Conservation (phyloP, 92 coral and sea anemone species). For the Hydrozoanthus gracilis region DNA sequence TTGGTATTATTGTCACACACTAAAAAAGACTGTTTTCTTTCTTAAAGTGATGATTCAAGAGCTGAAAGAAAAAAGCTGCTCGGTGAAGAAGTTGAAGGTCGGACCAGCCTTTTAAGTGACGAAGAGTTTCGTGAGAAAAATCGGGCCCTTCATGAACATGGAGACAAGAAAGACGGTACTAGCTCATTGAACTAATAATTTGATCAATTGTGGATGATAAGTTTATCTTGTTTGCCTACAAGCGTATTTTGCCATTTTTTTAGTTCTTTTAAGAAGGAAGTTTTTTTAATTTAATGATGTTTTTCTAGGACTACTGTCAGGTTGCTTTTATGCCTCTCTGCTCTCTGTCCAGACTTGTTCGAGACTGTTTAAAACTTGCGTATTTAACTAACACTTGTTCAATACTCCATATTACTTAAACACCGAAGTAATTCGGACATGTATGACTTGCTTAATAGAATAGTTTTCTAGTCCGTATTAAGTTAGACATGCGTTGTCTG, state of each 20-base stretch:
- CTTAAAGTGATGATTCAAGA: slow-evolving; percentile 11
- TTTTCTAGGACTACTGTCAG: too few species aligned
- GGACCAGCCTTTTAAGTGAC: background rate
- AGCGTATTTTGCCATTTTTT: background rate
- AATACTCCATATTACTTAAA: too few species aligned
- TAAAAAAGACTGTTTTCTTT: background rate
- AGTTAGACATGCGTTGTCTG: too few species aligned
- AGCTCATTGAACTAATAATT: background rate
- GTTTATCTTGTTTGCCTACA: background rate
- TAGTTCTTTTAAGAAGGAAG: too few species aligned
- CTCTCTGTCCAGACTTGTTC: too few species aligned
- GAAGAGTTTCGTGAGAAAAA: slow-evolving; percentile 12
- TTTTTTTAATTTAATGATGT: too few species aligned
- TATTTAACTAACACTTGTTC: too few species aligned
- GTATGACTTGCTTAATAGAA: too few species aligned
- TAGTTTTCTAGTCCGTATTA: too few species aligned
- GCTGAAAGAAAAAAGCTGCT: background rate
- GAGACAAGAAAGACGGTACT: slow-evolving; percentile 26
- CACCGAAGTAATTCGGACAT: too few species aligned
- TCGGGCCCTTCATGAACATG: background rate
- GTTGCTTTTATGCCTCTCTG: too few species aligned
- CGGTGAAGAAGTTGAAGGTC: slow-evolving; percentile 12
- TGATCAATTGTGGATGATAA: background rate
- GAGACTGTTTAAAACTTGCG: too few species aligned
- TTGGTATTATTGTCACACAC: background rate